Conservation (phyloP, 2,888 invertebrate genomes). For the Zelleria hepariella region DNA sequence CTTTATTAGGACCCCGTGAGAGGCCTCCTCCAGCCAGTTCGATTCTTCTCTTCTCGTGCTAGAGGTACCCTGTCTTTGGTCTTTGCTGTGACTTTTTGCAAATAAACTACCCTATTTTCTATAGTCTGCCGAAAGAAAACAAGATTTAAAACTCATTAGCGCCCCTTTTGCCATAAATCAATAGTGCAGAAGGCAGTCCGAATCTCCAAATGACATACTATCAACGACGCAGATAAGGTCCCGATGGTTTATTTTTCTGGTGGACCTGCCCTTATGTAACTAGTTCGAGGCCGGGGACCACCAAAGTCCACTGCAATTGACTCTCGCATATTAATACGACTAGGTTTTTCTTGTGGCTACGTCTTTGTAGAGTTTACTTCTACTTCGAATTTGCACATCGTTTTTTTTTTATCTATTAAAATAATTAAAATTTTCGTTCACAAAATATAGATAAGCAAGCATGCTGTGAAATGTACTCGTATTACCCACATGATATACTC, state of each 20-base stretch:
- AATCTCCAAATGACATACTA: not conserved
- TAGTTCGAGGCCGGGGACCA: not conserved
- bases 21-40: too few species aligned
- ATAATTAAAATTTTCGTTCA: too few species aligned
- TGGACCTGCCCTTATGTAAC: not conserved
- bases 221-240: not conserved
- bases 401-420: too few species aligned
- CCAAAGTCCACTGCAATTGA: not conserved
- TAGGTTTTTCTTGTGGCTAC: not conserved
- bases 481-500: too few species aligned
- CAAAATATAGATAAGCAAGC: too few species aligned
- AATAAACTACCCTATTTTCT: not conserved
- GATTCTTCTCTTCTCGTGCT: too few species aligned
- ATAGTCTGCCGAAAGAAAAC: not conserved
- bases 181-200: not conserved
- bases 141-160: not conserved
- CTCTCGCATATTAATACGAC: not conserved
- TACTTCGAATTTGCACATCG: too few species aligned
- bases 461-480: too few species aligned
- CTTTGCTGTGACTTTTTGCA: too few species aligned
- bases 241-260: not conserved
- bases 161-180: not conserved
- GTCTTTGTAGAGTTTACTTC: too few species aligned
- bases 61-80: too few species aligned
- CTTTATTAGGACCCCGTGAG: too few species aligned